Base-by-base conservation (phyloP, 2,113 vertebrate species). In the Nicator chloris region DNA sequence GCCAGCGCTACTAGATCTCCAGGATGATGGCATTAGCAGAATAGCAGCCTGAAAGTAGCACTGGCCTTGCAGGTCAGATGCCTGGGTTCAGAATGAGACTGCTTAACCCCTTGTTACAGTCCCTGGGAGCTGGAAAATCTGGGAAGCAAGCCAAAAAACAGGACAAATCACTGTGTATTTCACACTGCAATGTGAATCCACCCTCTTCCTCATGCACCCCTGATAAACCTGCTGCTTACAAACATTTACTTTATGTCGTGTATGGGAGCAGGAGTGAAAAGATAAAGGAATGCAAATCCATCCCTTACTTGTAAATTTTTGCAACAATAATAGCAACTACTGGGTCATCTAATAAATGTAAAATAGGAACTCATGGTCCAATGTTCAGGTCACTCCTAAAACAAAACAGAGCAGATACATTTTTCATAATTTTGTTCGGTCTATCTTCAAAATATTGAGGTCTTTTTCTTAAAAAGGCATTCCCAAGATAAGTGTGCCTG, bases 151-250 rank as follows among this genome's bases (percentile, higher is more conserved):
- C 4, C 6, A 86, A 84, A 21, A 81, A 63, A 69, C 23, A 6
- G 33, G n/a, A 5, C 4, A 4, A 49, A 77, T 56, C n/a, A n/a
- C 11, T 11, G 26, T 28, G 17, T 8, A 59, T 54, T 59, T 88
- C 27, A 23, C 47, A 60, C 33, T 42, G 21, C n/a, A 51, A 20
- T 1, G 8, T 60, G 19, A 70, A 13, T 30, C 16, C 24, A 75
- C 3, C 4, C 6, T 71, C n/a, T 56, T 57, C 35, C 21, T 82
- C 51, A 44, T 0, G 0, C 7, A 23, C 4, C 7, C 5, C 21
- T 31, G 37, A 30, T 56, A 39, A n/a, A 78, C 4, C 44, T 7
- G 6, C 18, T 63, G 30, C 22, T 78, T 35, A 47, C 11, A 35
- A 60, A 72, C 4, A 37, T 61, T 83, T 42, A 66, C 35, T 6